Evolutionary conservation across 2,888 invertebrate species (phyloP).

Genomic region (Argyresthia goedartella): DNA sequence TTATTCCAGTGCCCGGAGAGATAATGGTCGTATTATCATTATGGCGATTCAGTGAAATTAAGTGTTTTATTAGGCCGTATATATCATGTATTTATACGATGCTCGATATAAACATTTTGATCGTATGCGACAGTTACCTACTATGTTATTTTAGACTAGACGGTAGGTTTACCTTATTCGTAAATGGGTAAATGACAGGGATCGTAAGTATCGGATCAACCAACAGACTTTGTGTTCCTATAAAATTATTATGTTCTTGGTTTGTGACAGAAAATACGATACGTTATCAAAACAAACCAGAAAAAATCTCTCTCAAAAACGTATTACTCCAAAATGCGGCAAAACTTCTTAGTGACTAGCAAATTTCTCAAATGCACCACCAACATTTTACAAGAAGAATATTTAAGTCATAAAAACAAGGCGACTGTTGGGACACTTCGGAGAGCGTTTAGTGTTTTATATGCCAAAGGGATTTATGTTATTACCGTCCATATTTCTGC

Average conservation of each 20-base stretch:
- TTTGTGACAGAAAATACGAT: no score
- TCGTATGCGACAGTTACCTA: no score
- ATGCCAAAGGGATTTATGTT: slow-evolving; percentile 71
- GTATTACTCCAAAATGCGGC: not conserved
- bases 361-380: slow-evolving; percentile 43
- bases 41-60: not conserved
- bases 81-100: not conserved
- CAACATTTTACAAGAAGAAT: slow-evolving; percentile 34
- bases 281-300: no score
- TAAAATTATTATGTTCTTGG: no score
- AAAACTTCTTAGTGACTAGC: slow-evolving; percentile 20
- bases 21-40: not conserved
- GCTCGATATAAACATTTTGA: no score
- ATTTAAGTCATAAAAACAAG: slow-evolving; percentile 39
- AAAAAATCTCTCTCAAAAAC: no score
- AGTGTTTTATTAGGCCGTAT: not conserved
- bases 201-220: no score
- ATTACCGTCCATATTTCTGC: slow-evolving; percentile 70
- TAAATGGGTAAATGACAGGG: no score
- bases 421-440: slow-evolving; percentile 48
- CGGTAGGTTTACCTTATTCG: no score
- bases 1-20: not conserved
- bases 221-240: no score
- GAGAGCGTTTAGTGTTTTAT: slow-evolving; percentile 71
- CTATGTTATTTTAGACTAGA: no score